Percentiles rank a stretch among this genome's conserved stretches.
Evolutionary conservation across 2,888 invertebrate species (phyloP).

Genomic region (Rotaria magnacalcarata): DNA sequence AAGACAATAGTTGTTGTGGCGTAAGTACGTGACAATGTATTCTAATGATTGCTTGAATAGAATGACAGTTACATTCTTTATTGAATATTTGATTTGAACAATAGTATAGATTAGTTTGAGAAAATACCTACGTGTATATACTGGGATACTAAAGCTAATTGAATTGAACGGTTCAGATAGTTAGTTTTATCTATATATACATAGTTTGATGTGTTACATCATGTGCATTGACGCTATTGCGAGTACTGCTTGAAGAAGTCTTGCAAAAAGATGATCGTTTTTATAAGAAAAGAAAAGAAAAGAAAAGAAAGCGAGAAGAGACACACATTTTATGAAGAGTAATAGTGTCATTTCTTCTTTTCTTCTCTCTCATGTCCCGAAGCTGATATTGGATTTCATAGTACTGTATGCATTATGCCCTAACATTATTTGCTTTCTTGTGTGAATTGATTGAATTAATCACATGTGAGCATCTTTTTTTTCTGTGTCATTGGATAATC

Average conservation of each 20-base stretch:
- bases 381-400: conserved; percentile 7
- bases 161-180: neutral
- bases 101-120: neutral
- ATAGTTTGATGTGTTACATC: neutral
- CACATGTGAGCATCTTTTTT: neutral
- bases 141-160: neutral
- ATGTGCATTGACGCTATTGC: neutral
- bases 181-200: neutral
- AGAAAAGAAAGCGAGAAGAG: neutral
- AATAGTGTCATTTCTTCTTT: conserved; percentile 6
- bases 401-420: neutral
- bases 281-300: neutral
- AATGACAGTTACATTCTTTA: neutral
- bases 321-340: neutral
- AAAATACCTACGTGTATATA: neutral
- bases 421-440: neutral
- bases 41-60: neutral
- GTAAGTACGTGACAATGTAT: conserved; percentile 1
- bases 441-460: neutral
- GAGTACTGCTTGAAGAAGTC: neutral
- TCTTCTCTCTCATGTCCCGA: neutral
- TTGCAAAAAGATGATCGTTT: neutral
- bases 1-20: neutral
- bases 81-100: neutral
- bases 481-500: neutral